Conservation (phyloP, 2,797 vertebrate genomes). For the Sebastes nivosus region DNA sequence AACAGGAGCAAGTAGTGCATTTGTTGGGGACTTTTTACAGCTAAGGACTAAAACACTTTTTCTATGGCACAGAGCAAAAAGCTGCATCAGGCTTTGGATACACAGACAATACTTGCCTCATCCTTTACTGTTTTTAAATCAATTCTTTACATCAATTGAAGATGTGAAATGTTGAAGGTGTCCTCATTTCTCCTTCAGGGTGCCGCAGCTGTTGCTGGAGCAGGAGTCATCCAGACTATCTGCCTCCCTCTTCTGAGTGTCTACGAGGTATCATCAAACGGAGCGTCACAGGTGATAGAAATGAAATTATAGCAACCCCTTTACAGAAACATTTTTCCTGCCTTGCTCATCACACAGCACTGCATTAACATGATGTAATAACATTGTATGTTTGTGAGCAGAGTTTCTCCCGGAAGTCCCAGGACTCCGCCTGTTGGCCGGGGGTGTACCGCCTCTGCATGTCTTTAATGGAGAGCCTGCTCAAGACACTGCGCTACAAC, state of each 20-base stretch:
- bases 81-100: neutral
- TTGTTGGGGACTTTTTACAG: no score
- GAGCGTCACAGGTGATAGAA: slow-evolving; percentile 86
- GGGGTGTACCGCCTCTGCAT: slow-evolving; percentile 95
- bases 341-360: neutral
- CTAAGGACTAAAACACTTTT: accelerated
- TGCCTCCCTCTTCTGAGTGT: slow-evolving; percentile 95
- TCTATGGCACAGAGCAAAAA: neutral
- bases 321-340: neutral
- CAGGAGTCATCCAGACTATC: slow-evolving; percentile 92
- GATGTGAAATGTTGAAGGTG: neutral
- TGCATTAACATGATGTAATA: neutral
- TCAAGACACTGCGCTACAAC: slow-evolving; percentile 96
- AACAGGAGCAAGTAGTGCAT: no score
- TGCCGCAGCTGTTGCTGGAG: slow-evolving; percentile 92
- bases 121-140: neutral
- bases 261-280: slow-evolving; percentile 91
- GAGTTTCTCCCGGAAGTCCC: slow-evolving; percentile 88
- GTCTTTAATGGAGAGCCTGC: slow-evolving; percentile 95
- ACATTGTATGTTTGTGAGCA: slow-evolving; percentile 15
- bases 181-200: slow-evolving; percentile 80
- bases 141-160: neutral
- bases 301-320: accelerated
- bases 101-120: neutral
- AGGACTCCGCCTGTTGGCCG: slow-evolving; percentile 94